phyloP scores from a whole-genome alignment of 2,888 invertebrate genomes.

The Clusia tigrina region DNA sequence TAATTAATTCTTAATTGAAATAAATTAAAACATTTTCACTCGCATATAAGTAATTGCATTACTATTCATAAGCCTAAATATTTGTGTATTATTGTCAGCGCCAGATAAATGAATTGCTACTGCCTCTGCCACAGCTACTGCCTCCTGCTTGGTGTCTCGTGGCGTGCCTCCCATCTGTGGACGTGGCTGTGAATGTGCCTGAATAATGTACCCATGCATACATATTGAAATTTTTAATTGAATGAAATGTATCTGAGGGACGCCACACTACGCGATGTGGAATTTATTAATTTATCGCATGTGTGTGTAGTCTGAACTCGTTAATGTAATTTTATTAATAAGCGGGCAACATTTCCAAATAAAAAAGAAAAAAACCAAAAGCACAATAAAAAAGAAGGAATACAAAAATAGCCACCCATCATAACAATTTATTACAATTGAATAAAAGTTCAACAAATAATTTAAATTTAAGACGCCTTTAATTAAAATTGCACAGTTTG shows the following conservation, averaged over 20 bases:
- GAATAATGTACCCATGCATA: too few relatives aligned
- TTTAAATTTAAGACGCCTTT: too few relatives aligned
- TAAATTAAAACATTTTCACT: slow-evolving; percentile 66
- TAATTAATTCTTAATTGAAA: slow-evolving; percentile 65
- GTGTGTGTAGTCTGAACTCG: slow-evolving; percentile 21
- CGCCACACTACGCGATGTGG: too few relatives aligned
- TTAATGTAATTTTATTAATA: slow-evolving; percentile 50
- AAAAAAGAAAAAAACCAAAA: too few relatives aligned
- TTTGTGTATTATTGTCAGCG: slow-evolving; percentile 25
- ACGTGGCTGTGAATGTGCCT: background rate
- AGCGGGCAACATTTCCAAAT: slow-evolving; percentile 23
- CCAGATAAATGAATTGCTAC: background rate
- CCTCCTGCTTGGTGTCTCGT: background rate
- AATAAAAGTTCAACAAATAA: too few relatives aligned
- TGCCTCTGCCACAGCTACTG: too few relatives aligned
- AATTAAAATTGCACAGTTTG: too few relatives aligned
- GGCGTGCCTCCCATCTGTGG: background rate
- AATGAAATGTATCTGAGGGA: slow-evolving; percentile 42
- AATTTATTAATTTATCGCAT: background rate
- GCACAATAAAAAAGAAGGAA: too few relatives aligned
- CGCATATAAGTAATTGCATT: slow-evolving; percentile 64
- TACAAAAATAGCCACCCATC: too few relatives aligned
- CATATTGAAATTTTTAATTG: slow-evolving; percentile 43
- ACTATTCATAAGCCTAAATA: slow-evolving; percentile 61
- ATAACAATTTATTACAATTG: too few relatives aligned